Base-by-base conservation (phyloP, 2,113 vertebrate species). In the Galemys pyrenaicus region DNA sequence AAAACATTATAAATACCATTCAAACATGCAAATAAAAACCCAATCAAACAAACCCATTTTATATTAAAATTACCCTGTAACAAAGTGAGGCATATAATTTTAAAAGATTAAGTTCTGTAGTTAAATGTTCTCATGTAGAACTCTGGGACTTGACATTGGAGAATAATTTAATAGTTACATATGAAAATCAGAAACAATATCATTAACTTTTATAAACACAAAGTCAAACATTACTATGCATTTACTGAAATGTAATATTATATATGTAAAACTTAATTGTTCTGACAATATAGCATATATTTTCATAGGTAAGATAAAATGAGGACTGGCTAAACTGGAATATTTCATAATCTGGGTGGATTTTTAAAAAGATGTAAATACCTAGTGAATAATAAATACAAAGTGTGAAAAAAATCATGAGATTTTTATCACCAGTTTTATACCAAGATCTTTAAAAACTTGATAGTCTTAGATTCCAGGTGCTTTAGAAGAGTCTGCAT, bases 201-300 rank as follows among this genome's bases (percentile, higher is more conserved):
- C 22, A 67, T 62, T 49, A 24, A 65, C 67, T 86, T 95, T 10
- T 62, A 73, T 26, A 82, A 60, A 77, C 16, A 77, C 35, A 17
- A 75, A 77, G 62, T 85, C 9, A 92, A 89, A 28, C 26, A 88
- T 88, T 62, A 39, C n/a, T 74, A 46, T 82, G 10, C 15, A 83
- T 74, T 92, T 89, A 90, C 73, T 68, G 44, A 89, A 89, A 73
- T n/a, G 78, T 67, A 87, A 87, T 89, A n/a, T 94, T 87, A 56
- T 65, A 71, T 26, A 19, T 30, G 8, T 85, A 24, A 82, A 73
- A 78, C 83, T 60, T 54, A 86, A 81, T 92, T 46, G 75, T 9
- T 54, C 58, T 89, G 54, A 56, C 24, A 73, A 87, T 15, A 6
- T 26, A 73, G 58, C 4, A 26, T 39, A 56, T 46, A 20, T 17